A percentile compares a stretch with the other conserved stretches of the same genome.
These are phyloP conservation scores for Vulpes lagopus DNA, from an alignment of 2,113 vertebrate species.

Conservation along the genomic window DNA sequence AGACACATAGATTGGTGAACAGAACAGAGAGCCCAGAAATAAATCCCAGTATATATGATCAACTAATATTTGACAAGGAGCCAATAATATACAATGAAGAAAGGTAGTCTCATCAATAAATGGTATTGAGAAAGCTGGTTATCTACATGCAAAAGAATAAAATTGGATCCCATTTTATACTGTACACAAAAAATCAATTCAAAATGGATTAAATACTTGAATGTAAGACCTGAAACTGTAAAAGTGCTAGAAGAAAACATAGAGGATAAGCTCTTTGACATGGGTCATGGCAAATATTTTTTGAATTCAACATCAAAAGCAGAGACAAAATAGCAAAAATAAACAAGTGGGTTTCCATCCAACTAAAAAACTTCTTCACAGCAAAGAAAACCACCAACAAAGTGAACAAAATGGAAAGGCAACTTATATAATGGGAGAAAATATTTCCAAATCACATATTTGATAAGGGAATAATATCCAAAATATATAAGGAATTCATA, in stretches of 20 bases:
- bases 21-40: not conserved
- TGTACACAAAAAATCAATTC: not conserved
- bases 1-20: not conserved
- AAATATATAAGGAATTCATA: not conserved
- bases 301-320: not conserved
- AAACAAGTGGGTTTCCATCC: not conserved
- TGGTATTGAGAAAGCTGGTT: not conserved
- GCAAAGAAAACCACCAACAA: not conserved
- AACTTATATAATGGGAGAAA: not conserved
- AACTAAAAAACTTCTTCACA: not conserved
- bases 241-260: not conserved
- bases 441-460: not conserved
- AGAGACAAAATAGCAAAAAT: not conserved
- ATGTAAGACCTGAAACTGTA: not conserved
- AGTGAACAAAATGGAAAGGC: not conserved
- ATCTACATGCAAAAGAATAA: not conserved
- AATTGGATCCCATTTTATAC: not conserved
- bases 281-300: not conserved
- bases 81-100: not conserved
- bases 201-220: not conserved
- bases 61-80: not conserved
- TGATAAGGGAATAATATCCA: not conserved
- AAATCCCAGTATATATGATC: not conserved
- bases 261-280: not conserved
- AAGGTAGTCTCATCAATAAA: not conserved